Evolutionary conservation across 2,888 invertebrate species (phyloP).

Genomic region (Macropis europaea): DNA sequence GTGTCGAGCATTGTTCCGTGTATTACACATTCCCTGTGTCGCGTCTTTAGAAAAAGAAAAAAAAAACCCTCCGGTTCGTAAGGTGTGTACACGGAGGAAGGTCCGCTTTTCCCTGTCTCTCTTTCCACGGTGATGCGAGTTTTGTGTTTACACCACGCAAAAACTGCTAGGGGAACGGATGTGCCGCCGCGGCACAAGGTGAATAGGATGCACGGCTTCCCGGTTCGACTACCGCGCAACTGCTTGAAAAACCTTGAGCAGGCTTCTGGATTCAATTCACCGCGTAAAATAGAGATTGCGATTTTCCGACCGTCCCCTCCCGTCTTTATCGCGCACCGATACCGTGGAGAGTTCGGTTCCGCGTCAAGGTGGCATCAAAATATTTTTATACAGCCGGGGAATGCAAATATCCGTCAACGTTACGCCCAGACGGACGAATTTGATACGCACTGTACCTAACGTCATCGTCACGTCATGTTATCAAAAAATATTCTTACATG

Average conservation of each 20-base stretch:
- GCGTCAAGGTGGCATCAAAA: no score
- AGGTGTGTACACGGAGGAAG: conserved; percentile 52
- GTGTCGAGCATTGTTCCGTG: conserved; percentile 65
- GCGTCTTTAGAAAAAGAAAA: conserved; percentile 59
- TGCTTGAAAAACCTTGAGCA: conserved; percentile 34
- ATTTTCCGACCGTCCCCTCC: background rate
- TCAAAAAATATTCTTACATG: no score
- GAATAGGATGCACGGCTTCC: conserved; percentile 46
- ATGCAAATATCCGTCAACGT: no score
- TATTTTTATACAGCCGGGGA: no score
- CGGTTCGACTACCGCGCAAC: conserved; percentile 39
- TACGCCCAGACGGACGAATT: no score
- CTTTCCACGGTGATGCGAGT: conserved; percentile 59
- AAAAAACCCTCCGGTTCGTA: conserved; percentile 47
- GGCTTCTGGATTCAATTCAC: conserved; percentile 23
- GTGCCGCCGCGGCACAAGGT: conserved; percentile 26
- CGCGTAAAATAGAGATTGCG: conserved; percentile 29
- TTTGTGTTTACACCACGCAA: conserved; percentile 61
- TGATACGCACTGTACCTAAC: no score
- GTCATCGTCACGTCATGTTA: no score
- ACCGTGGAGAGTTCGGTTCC: no score
- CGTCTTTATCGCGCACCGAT: conserved; percentile 10
- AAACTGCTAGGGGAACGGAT: conserved; percentile 37
- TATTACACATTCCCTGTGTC: conserved; percentile 66
- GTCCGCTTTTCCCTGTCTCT: conserved; percentile 40